Percentiles rank a stretch among this genome's conserved stretches.
These are phyloP conservation scores for Novumbra hubbsi DNA, from an alignment of 2,797 vertebrate genomes.

Conservation along the genomic window DNA sequence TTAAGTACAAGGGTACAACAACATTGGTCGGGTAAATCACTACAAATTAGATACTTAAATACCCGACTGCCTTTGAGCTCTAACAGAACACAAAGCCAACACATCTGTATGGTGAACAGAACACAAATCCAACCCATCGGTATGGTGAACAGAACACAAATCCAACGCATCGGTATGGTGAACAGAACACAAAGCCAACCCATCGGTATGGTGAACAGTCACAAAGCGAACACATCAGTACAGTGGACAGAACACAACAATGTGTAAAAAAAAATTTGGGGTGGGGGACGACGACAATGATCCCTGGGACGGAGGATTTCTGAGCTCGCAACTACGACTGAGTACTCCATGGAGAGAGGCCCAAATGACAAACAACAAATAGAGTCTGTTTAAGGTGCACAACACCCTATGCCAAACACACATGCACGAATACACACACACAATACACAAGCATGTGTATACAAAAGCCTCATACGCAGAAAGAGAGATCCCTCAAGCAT, in stretches of 20 bases:
- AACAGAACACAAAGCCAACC: constrained; percentile 42
- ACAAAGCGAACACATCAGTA: too few species aligned
- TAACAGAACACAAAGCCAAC: constrained; percentile 43
- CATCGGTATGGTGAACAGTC: constrained; percentile 50
- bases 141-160: constrained; percentile 57
- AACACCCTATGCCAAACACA: constrained; percentile 18
- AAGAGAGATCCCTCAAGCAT: not conserved
- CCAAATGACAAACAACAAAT: constrained; percentile 40
- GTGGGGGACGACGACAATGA: constrained; percentile 44
- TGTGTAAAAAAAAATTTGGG: constrained; percentile 50
- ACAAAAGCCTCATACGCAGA: not conserved
- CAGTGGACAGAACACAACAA: constrained; percentile 57
- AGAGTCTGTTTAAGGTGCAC: constrained; percentile 46
- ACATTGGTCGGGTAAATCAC: constrained; percentile 24
- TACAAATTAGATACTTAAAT: constrained; percentile 28
- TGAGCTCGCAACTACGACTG: constrained; percentile 3
- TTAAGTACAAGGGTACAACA: constrained; percentile 14
- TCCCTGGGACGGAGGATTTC: constrained; percentile 39
- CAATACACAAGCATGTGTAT: constrained; percentile 4
- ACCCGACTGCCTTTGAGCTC: constrained; percentile 39
- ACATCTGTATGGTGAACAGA: constrained; percentile 48
- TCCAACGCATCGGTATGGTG: constrained; percentile 41
- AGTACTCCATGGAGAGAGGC: constrained; percentile 31
- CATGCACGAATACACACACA: constrained; percentile 23
- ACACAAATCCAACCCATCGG: too few species aligned